phyloP scores from a whole-genome alignment of 2,113 vertebrate species.

The Bagarius yarrelli region DNA sequence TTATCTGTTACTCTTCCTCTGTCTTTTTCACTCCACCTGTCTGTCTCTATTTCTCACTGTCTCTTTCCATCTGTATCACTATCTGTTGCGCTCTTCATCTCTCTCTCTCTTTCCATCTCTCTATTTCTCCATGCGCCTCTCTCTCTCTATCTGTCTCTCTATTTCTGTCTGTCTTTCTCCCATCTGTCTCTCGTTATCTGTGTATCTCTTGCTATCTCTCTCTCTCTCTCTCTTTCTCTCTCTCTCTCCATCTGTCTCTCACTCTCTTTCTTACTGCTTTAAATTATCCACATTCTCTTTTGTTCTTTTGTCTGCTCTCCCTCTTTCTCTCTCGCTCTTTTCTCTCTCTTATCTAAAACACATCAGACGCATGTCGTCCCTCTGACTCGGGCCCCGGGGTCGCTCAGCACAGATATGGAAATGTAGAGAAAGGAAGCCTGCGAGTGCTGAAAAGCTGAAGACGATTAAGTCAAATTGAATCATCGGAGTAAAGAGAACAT shows the following conservation, averaged over 20 bases:
- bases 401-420: conserved; percentile 73
- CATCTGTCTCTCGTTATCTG: too few species aligned
- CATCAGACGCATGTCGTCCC: conserved; percentile 76
- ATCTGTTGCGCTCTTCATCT: not conserved
- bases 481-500: conserved; percentile 78
- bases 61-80: too few species aligned
- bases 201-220: too few species aligned
- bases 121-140: too few species aligned
- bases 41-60: conserved; percentile 13
- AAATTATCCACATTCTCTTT: too few species aligned
- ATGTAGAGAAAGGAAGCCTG: conserved; percentile 70
- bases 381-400: conserved; percentile 64
- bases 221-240: conserved; percentile 39
- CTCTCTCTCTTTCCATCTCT: not conserved
- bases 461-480: conserved; percentile 82
- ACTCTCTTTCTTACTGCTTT: not conserved
- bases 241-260: conserved; percentile 9
- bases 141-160: not conserved
- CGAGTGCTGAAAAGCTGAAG: conserved; percentile 79
- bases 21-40: too few species aligned
- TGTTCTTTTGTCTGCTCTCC: not conserved
- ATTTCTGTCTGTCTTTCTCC: conserved; percentile 31
- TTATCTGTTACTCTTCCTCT: too few species aligned
- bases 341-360: conserved; percentile 70
- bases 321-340: conserved; percentile 39